Conservation (phyloP, 2,113 vertebrate species). For the Hemibagrus wyckioides region DNA sequence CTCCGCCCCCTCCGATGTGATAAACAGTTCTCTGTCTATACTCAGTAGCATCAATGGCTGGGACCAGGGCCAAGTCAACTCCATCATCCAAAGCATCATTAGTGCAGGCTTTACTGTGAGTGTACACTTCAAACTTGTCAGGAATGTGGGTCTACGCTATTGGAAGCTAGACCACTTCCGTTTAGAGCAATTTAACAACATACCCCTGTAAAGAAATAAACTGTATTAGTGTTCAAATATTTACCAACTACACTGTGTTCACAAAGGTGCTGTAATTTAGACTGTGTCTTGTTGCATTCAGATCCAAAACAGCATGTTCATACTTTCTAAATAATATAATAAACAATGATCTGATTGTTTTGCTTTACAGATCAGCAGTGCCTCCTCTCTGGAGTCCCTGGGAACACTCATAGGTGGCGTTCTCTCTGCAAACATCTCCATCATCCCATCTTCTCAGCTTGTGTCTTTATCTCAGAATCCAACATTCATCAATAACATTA, state of each 20-base stretch:
- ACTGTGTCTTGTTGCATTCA: not conserved
- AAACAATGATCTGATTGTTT: not conserved
- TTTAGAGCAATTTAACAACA: not conserved
- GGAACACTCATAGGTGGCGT: constrained; percentile 62
- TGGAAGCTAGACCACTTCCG: not conserved
- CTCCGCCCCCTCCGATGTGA: constrained; percentile 33
- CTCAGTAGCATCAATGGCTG: constrained; percentile 57
- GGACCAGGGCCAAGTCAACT: constrained; percentile 58
- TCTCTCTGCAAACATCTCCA: constrained; percentile 42
- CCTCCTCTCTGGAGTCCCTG: constrained; percentile 53
- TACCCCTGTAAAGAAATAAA: not conserved
- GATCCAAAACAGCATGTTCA: not conserved
- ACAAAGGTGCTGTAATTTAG: not conserved
- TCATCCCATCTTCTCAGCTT: constrained; percentile 49
- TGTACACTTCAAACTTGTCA: not conserved
- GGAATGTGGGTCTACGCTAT: not conserved
- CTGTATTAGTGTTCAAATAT: not conserved
- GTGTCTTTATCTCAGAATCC: constrained; percentile 34
- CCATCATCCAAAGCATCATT: constrained; percentile 54
- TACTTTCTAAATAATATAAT: not conserved
- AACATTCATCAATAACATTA: constrained; percentile 61
- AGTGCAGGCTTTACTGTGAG: constrained; percentile 54
- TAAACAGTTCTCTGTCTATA: constrained; percentile 54
- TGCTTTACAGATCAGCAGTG: constrained; percentile 56
- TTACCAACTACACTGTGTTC: not conserved